Conservation (phyloP, 1,140 invertebrate genomes). For the Sminthurinus signatus region DNA sequence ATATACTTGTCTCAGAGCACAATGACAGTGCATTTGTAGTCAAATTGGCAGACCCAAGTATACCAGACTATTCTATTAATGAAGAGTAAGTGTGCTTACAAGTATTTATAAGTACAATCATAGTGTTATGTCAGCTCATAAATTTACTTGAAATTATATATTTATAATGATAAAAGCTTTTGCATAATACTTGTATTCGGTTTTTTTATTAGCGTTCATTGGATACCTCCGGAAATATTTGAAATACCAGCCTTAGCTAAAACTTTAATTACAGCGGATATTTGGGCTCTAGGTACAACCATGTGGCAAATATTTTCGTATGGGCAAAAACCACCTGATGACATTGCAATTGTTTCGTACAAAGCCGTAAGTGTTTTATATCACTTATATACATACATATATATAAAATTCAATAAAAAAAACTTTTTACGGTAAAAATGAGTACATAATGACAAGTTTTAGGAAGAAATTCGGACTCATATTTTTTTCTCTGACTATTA, state of each 20-base stretch:
- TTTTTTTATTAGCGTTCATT: constrained; percentile 61
- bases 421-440: too few species aligned
- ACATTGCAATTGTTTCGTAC: constrained; percentile 8
- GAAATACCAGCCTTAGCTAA: constrained; percentile 58
- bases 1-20: constrained; percentile 64
- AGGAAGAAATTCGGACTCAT: too few species aligned
- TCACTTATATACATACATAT: too few species aligned
- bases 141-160: too few species aligned
- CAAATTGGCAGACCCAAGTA: constrained; percentile 71
- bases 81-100: constrained; percentile 57
- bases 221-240: constrained; percentile 76
- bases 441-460: too few species aligned
- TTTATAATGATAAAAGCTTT: too few species aligned
- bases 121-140: background rate
- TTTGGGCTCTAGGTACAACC: constrained; percentile 84
- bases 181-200: too few species aligned
- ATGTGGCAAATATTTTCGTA: constrained; percentile 83
- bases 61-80: constrained; percentile 51
- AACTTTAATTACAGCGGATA: constrained; percentile 60
- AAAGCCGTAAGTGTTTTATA: constrained; percentile 35
- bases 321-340: constrained; percentile 48
- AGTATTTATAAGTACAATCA: constrained; percentile 6
- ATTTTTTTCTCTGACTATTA: too few species aligned
- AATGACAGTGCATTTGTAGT: constrained; percentile 61
- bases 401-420: too few species aligned